phyloP scores from a whole-genome alignment of 2,888 invertebrate species.

The Troides oblongomaculatus region DNA sequence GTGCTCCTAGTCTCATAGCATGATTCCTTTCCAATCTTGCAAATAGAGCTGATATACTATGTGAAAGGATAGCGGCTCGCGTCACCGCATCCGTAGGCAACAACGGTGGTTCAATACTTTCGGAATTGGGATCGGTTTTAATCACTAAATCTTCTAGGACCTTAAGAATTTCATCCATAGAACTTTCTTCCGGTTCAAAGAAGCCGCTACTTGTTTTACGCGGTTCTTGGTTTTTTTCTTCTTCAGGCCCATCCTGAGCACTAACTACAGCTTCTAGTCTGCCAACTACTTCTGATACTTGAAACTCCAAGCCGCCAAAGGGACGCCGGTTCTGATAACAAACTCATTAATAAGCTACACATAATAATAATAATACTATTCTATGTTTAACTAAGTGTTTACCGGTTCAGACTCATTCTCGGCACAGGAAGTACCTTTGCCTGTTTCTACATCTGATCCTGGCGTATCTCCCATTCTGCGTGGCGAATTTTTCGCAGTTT shows the following conservation, averaged over 20 bases:
- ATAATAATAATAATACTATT: background rate
- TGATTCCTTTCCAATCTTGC: slow-evolving; percentile 90
- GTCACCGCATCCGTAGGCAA: slow-evolving; percentile 82
- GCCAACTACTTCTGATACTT: slow-evolving; percentile 86
- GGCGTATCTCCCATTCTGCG: slow-evolving; percentile 75
- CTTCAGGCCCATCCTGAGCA: slow-evolving; percentile 61
- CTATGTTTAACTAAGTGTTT: slow-evolving; percentile 36
- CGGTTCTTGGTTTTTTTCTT: slow-evolving; percentile 61
- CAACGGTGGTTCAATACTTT: slow-evolving; percentile 81
- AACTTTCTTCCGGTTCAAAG: slow-evolving; percentile 77
- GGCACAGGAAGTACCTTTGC: slow-evolving; percentile 51
- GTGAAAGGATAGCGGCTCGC: slow-evolving; percentile 86
- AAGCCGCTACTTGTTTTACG: slow-evolving; percentile 76
- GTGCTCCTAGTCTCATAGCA: slow-evolving; percentile 88
- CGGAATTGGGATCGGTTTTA: slow-evolving; percentile 82
- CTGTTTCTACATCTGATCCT: slow-evolving; percentile 60
- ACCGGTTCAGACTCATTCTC: slow-evolving; percentile 58
- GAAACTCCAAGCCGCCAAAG: slow-evolving; percentile 83
- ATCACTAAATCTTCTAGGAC: slow-evolving; percentile 80
- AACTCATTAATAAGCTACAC: slow-evolving; percentile 17
- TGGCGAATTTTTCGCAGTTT: slow-evolving; percentile 57
- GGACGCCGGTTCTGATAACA: slow-evolving; percentile 80
- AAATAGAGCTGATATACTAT: slow-evolving; percentile 92
- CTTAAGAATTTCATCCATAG: slow-evolving; percentile 82
- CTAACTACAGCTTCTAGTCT: slow-evolving; percentile 84